Conservation (phyloP, 1,140 invertebrate genomes). For the Saccostrea cuccullata region DNA sequence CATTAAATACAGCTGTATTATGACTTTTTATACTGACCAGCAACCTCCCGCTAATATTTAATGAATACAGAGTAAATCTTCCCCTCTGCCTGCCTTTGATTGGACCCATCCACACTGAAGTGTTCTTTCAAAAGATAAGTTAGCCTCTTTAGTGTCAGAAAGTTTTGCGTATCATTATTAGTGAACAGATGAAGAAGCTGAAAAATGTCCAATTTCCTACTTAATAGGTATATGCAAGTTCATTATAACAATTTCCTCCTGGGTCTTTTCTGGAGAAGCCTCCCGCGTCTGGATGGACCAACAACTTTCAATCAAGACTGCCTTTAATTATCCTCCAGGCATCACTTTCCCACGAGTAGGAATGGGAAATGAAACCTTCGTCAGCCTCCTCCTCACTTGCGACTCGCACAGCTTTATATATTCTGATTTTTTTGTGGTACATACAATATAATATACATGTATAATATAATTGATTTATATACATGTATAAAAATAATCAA, state of each 20-base stretch:
- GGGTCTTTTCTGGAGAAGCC: neutral
- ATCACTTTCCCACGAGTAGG: too few relatives aligned
- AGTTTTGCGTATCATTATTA: neutral
- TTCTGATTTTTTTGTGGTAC: too few relatives aligned
- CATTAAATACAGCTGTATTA: neutral
- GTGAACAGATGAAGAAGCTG: conserved; percentile 9
- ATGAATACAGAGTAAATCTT: conserved; percentile 33
- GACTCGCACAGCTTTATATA: too few relatives aligned
- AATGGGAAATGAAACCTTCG: too few relatives aligned
- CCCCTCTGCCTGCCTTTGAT: conserved; percentile 9
- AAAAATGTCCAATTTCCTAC: neutral
- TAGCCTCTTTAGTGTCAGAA: conserved; percentile 40
- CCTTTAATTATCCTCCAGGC: too few relatives aligned
- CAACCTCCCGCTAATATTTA: conserved; percentile 40
- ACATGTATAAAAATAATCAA: too few relatives aligned
- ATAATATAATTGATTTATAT: too few relatives aligned
- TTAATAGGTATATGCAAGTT: neutral
- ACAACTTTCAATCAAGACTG: too few relatives aligned
- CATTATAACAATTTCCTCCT: too few relatives aligned
- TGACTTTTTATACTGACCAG: conserved; percentile 23
- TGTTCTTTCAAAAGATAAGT: conserved; percentile 19
- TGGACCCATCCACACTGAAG: conserved; percentile 30
- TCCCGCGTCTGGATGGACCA: neutral
- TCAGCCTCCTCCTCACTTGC: too few relatives aligned
- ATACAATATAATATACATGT: too few relatives aligned